phyloP scores from a whole-genome alignment of 2,888 invertebrate genomes.

The Malthinus seriepunctatus region DNA sequence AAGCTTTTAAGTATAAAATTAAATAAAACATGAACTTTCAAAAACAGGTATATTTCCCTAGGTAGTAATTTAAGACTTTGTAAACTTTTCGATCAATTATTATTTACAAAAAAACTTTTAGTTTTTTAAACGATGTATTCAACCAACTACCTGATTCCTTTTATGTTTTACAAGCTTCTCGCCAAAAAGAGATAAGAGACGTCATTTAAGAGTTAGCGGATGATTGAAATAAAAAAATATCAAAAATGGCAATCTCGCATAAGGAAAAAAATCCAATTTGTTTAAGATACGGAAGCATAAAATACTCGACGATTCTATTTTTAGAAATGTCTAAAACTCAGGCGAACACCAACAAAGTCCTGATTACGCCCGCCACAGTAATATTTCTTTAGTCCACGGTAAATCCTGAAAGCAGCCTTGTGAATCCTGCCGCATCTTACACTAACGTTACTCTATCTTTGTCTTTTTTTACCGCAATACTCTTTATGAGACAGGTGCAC shows the following conservation, averaged over 20 bases:
- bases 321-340: conserved; percentile 14
- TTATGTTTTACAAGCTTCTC: not conserved
- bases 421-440: conserved; percentile 26
- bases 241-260: conserved; percentile 11
- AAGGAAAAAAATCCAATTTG: conserved; percentile 7
- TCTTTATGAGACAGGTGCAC: too few species aligned
- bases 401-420: conserved; percentile 33
- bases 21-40: not conserved
- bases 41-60: conserved; percentile 5
- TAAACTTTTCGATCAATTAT: too few species aligned
- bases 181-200: not conserved
- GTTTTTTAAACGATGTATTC: not conserved
- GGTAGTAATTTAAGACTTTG: not conserved
- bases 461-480: not conserved
- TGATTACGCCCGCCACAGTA: conserved; percentile 37
- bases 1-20: not conserved
- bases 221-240: not conserved
- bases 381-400: conserved; percentile 36
- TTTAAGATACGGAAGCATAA: conserved; percentile 16
- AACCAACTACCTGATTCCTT: not conserved
- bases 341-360: conserved; percentile 24
- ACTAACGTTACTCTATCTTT: not conserved
- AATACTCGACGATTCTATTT: conserved; percentile 15
- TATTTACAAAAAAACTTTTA: too few species aligned
- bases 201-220: not conserved